Conservation (phyloP, 2,797 vertebrate genomes). For the Hippoglossus hippoglossus region DNA sequence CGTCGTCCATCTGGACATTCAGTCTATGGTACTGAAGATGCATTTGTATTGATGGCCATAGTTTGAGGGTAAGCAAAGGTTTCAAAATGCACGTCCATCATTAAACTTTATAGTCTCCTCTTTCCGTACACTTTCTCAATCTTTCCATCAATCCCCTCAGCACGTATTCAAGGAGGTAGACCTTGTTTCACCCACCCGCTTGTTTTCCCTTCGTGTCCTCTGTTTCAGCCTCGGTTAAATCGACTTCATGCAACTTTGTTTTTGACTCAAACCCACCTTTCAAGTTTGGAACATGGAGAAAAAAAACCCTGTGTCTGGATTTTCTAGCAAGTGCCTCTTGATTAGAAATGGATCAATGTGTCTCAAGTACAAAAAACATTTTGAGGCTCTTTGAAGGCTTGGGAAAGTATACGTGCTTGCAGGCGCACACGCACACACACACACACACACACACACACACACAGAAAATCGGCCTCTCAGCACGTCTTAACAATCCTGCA, state of each 20-base stretch:
- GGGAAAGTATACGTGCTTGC: constrained; percentile 16
- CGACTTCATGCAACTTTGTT: constrained; percentile 15
- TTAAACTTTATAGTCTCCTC: background rate
- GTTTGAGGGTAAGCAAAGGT: background rate
- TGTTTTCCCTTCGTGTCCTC: background rate
- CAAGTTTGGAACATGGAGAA: background rate
- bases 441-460: background rate
- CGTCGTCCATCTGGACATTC: no score
- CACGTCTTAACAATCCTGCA: background rate
- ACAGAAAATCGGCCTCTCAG: background rate
- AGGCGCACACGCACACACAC: background rate
- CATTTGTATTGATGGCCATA: no score
- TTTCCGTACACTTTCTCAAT: constrained; percentile 2
- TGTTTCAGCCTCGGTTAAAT: constrained; percentile 3
- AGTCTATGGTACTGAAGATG: no score
- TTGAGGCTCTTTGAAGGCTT: constrained; percentile 37
- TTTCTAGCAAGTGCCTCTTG: constrained; percentile 32
- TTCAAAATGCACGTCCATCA: background rate
- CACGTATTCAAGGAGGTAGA: constrained; percentile 7
- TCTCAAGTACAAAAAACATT: constrained; percentile 34
- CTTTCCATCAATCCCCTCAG: constrained; percentile 7
- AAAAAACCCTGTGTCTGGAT: constrained; percentile 21
- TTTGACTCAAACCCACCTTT: constrained; percentile 18
- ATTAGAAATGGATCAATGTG: constrained; percentile 53
- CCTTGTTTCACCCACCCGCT: constrained; percentile 3